phyloP scores from a whole-genome alignment of 2,888 invertebrate genomes.

The Chrysomela aeneicollis region DNA sequence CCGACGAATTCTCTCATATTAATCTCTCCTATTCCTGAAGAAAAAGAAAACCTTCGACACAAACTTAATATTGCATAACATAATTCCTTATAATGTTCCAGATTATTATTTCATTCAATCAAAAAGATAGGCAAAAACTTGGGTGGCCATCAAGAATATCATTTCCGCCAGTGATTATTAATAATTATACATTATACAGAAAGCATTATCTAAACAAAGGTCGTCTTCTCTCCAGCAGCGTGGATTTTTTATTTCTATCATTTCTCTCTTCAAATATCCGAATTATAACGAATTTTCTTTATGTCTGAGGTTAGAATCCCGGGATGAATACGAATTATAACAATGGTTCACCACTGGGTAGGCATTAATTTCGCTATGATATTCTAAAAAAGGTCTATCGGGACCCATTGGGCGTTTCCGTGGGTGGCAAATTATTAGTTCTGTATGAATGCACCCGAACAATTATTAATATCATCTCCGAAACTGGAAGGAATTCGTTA shows the following conservation, averaged over 20 bases:
- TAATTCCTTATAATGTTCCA: too few species aligned
- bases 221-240: not conserved
- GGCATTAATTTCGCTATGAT: slow-evolving; percentile 2
- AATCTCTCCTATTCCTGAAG: too few species aligned
- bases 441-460: not conserved
- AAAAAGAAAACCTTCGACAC: too few species aligned
- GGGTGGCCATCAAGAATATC: not conserved
- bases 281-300: slow-evolving; percentile 7
- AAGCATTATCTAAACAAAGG: not conserved
- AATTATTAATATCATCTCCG: not conserved
- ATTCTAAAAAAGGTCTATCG: not conserved
- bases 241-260: slow-evolving; percentile 1
- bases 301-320: not conserved
- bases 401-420: slow-evolving; percentile 1
- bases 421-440: slow-evolving; percentile 4
- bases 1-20: too few species aligned
- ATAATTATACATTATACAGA: not conserved
- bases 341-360: slow-evolving; percentile 5
- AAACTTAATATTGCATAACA: too few species aligned
- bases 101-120: not conserved
- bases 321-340: slow-evolving; percentile 7
- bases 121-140: not conserved
- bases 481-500: not conserved
- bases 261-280: slow-evolving; percentile 1
- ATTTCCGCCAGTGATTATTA: slow-evolving; percentile 1